Evolutionary conservation across 2,797 vertebrate species (phyloP).

Genomic region (Chromis chromis): DNA sequence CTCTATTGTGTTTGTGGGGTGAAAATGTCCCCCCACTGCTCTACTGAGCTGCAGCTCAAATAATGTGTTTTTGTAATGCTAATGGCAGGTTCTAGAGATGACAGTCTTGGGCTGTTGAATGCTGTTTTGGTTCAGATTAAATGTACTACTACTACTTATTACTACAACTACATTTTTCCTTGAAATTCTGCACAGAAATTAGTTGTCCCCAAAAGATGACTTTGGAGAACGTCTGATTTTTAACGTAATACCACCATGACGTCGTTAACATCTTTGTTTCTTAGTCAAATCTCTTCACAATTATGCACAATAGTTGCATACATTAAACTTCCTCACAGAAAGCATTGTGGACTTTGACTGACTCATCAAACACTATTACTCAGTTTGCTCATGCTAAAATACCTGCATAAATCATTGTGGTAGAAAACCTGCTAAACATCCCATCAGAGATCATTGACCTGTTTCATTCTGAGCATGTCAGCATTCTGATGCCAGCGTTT

Average conservation of each 20-base stretch:
- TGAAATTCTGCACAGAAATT: background rate
- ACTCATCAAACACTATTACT: background rate
- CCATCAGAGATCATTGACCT: too few species aligned
- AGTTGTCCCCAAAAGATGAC: background rate
- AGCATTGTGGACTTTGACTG: background rate
- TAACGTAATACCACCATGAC: background rate
- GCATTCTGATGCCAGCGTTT: background rate
- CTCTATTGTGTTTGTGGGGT: conserved; percentile 12
- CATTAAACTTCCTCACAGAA: too few species aligned
- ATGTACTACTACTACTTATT: too few species aligned
- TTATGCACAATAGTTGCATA: background rate
- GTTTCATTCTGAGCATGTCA: background rate
- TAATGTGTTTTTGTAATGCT: background rate
- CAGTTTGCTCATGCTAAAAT: background rate
- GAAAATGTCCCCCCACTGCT: background rate
- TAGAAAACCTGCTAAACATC: too few species aligned
- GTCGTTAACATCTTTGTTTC: background rate
- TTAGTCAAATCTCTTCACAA: background rate
- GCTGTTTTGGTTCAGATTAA: too few species aligned
- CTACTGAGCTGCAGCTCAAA: background rate
- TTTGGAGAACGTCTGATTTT: background rate
- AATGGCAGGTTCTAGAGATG: too few species aligned
- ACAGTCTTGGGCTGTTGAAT: too few species aligned
- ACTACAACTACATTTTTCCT: background rate
- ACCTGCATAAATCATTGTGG: background rate